phyloP scores from a whole-genome alignment of 2,888 invertebrate species.

The Thymelicus acteon region DNA sequence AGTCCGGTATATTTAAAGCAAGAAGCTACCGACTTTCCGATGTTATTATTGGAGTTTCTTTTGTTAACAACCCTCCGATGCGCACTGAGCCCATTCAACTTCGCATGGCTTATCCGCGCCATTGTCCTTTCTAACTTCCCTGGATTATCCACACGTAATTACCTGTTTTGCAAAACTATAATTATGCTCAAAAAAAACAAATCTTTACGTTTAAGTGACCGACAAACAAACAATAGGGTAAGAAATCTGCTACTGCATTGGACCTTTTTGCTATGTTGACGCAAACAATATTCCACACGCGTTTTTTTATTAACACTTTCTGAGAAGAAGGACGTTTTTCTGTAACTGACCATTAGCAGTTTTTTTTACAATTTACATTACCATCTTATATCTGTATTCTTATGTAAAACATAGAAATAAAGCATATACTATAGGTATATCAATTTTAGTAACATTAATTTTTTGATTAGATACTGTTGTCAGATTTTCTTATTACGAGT shows the following conservation, averaged over 20 bases:
- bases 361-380: too few relatives aligned
- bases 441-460: too few relatives aligned
- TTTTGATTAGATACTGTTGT: background rate
- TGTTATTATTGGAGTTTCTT: constrained; percentile 71
- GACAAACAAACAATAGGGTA: constrained; percentile 57
- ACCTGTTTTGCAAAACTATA: constrained; percentile 77
- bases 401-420: too few relatives aligned
- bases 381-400: too few relatives aligned
- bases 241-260: constrained; percentile 53
- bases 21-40: constrained; percentile 83
- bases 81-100: constrained; percentile 66
- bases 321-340: constrained; percentile 3
- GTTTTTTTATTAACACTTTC: constrained; percentile 28
- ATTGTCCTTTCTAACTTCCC: constrained; percentile 69
- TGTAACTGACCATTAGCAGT: too few relatives aligned
- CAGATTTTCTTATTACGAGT: background rate
- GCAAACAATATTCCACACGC: constrained; percentile 44
- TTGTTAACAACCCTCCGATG: constrained; percentile 69
- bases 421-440: too few relatives aligned
- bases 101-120: constrained; percentile 58
- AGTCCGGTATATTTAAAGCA: constrained; percentile 56
- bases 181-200: constrained; percentile 64
- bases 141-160: constrained; percentile 77
- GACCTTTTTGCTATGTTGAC: constrained; percentile 46
- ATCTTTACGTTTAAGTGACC: constrained; percentile 64